Evolutionary conservation across 2,113 vertebrate species (phyloP).

Genomic region (Saimiri boliviensis): DNA sequence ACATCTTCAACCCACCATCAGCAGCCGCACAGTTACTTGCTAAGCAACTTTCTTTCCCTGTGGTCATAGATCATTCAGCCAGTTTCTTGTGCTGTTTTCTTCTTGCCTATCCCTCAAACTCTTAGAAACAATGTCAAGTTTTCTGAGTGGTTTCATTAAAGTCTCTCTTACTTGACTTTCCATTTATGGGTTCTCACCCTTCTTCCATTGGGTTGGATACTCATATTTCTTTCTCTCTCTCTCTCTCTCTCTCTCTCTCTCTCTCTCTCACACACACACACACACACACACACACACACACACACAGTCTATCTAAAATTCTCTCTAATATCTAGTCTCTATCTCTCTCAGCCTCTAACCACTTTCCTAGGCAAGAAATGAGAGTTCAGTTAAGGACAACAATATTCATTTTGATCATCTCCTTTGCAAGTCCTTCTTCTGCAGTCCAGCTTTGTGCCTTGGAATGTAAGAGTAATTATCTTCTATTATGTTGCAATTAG

Average conservation of each 20-base stretch:
- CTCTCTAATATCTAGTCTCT: neutral
- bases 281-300: neutral
- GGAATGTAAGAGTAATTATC: neutral
- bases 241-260: neutral
- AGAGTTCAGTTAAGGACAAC: slow-evolving; percentile 6
- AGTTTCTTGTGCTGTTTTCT: neutral
- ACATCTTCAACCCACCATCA: neutral
- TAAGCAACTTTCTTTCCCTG: neutral
- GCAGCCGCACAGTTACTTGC: neutral
- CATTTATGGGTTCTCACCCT: neutral
- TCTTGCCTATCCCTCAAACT: neutral
- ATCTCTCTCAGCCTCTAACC: neutral
- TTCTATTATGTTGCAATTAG: slow-evolving; percentile 14
- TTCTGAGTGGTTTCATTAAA: neutral
- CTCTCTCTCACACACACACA: neutral
- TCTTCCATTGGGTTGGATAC: neutral
- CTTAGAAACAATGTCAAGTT: neutral
- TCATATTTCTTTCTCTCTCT: neutral
- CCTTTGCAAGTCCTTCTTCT: neutral
- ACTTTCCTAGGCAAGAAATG: neutral
- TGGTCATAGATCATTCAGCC: neutral
- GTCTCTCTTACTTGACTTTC: neutral
- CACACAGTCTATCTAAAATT: neutral
- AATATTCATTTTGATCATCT: neutral
- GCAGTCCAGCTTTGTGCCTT: slow-evolving; percentile 1